Evolutionary conservation across 2,888 invertebrate genomes (phyloP).

Genomic region (Drosophila bunnanda): DNA sequence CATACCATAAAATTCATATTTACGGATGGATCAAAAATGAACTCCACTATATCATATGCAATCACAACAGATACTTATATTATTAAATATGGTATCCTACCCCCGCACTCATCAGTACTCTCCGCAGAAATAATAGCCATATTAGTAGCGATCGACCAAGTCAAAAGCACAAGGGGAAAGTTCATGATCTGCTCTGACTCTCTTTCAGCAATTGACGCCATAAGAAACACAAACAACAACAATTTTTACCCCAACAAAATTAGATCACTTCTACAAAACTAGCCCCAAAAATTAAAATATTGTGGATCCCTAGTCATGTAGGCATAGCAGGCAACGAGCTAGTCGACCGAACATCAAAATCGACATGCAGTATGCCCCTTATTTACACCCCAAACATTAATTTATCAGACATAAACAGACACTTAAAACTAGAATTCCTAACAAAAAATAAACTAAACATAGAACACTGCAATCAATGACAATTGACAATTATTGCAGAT

Average conservation of each 20-base stretch:
- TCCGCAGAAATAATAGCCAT: constrained; percentile 10
- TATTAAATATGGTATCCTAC: constrained; percentile 1
- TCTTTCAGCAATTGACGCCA: constrained; percentile 12
- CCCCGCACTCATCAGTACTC: constrained; percentile 5
- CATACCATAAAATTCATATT: constrained; percentile 3
- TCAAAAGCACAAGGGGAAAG: constrained; percentile 2
- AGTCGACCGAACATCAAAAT: constrained; percentile 11
- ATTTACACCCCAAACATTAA: not conserved
- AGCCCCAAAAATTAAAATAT: too few relatives aligned
- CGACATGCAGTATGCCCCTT: not conserved
- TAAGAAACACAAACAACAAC: constrained; percentile 12
- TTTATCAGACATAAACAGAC: not conserved
- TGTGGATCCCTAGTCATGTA: not conserved
- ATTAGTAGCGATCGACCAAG: constrained; percentile 9
- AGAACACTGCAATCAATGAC: not conserved
- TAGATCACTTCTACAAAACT: not conserved
- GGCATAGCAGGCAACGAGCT: not conserved
- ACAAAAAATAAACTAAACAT: not conserved
- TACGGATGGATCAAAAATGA: too few relatives aligned
- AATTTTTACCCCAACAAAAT: constrained; percentile 1
- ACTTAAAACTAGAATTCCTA: not conserved
- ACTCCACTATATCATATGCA: too few relatives aligned
- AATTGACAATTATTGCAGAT: not conserved
- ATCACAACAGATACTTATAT: too few relatives aligned
- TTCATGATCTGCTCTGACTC: constrained; percentile 10